A percentile compares a stretch with the other conserved stretches of the same genome.
These are phyloP conservation scores for Tachysurus fulvidraco DNA, from an alignment of 2,113 vertebrate genomes.

Conservation along the genomic window DNA sequence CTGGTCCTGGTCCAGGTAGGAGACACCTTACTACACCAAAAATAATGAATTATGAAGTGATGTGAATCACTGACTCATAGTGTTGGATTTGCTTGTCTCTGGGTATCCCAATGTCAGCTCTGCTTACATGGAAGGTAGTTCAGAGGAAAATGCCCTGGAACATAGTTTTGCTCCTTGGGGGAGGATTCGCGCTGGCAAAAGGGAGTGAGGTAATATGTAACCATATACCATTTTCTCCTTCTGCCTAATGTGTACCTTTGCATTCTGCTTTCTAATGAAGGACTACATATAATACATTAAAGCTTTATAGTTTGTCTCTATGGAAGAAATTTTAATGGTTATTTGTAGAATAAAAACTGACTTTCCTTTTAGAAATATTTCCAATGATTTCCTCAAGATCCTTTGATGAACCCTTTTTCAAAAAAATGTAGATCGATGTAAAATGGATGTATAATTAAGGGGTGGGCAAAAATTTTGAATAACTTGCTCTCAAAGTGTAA, in stretches of 20 bases:
- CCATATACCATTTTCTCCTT: neutral
- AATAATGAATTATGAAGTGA: neutral
- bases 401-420: neutral
- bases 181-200: conserved; percentile 94
- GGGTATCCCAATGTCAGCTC: conserved; percentile 56
- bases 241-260: neutral
- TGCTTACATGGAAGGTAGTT: conserved; percentile 87
- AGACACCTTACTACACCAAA: neutral
- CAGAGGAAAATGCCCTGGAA: conserved; percentile 93
- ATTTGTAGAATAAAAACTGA: neutral
- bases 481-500: neutral
- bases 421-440: neutral
- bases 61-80: neutral
- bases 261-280: neutral
- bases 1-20: conserved; percentile 67
- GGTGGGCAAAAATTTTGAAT: neutral
- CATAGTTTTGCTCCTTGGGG: conserved; percentile 91
- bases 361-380: neutral
- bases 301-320: neutral
- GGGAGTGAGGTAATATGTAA: conserved; percentile 83
- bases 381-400: neutral
- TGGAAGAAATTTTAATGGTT: neutral
- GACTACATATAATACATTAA: neutral
- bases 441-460: neutral
- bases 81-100: neutral